A percentile compares a stretch with the other conserved stretches of the same genome.
Evolutionary conservation across 2,797 vertebrate species (phyloP).

Genomic region (Echiichthys vipera): DNA sequence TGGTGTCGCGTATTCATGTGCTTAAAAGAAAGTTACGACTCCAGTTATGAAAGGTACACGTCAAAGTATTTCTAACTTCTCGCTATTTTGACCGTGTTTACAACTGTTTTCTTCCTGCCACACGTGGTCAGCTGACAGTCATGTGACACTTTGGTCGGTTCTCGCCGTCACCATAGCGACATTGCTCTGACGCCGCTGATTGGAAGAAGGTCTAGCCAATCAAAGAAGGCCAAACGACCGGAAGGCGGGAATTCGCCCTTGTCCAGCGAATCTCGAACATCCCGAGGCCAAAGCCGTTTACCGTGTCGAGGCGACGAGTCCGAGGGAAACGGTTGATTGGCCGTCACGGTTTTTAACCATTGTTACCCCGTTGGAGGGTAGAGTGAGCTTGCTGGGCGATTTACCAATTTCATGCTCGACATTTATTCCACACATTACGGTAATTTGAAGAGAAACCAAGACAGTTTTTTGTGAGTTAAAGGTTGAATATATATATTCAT

Average conservation of each 20-base stretch:
- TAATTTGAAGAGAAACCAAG: constrained; percentile 25
- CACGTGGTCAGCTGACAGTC: constrained; percentile 60
- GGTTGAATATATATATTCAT: no score
- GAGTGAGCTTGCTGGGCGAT: neutral
- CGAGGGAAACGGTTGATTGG: constrained; percentile 33
- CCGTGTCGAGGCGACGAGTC: no score
- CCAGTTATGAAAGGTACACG: neutral
- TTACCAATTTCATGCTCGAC: neutral
- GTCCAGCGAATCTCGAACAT: neutral
- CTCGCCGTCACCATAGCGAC: constrained; percentile 72
- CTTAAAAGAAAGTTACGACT: neutral
- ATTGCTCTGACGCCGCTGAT: constrained; percentile 42
- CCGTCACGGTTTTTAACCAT: constrained; percentile 46
- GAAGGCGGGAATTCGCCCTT: constrained; percentile 38
- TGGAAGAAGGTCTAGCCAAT: constrained; percentile 69
- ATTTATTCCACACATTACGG: constrained; percentile 59
- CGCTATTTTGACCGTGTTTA: no score
- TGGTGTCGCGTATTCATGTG: neutral
- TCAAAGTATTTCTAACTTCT: no score
- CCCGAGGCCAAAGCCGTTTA: no score
- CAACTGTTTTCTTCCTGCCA: neutral
- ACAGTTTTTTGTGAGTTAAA: no score
- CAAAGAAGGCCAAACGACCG: neutral
- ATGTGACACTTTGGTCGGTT: constrained; percentile 65
- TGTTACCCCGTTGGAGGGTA: constrained; percentile 3